phyloP scores from a whole-genome alignment of 2,113 vertebrate species.

The Oxyura jamaicensis region DNA sequence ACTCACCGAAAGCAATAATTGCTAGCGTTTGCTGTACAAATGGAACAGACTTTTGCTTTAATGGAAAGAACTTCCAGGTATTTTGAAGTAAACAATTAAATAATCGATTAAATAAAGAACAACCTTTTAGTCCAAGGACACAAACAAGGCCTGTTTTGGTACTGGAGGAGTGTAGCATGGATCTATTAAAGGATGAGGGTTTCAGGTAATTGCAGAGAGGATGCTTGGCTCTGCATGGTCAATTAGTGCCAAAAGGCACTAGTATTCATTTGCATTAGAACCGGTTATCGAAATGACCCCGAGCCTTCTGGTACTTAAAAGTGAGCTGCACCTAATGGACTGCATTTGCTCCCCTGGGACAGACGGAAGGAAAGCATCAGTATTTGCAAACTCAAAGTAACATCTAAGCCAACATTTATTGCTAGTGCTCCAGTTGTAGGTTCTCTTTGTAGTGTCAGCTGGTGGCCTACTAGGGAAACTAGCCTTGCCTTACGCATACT shows the following conservation, averaged over 20 bases:
- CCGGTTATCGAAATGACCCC: not conserved
- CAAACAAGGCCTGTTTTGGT: not conserved
- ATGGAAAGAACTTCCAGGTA: slow-evolving; percentile 33
- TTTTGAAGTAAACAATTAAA: slow-evolving; percentile 54
- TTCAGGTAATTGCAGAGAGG: not conserved
- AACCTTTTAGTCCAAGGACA: slow-evolving; percentile 24
- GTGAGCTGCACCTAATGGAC: not conserved
- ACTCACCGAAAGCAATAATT: not conserved
- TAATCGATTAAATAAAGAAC: slow-evolving; percentile 2
- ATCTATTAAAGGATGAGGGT: not conserved
- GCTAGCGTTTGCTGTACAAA: not conserved
- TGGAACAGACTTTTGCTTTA: slow-evolving; percentile 8
- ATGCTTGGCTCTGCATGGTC: not conserved
- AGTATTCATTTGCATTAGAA: not conserved
- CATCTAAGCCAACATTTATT: not conserved
- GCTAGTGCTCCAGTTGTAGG: not conserved
- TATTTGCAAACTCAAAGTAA: not conserved
- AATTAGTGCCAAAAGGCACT: not conserved
- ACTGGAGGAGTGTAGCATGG: not conserved
- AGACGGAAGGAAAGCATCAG: not conserved
- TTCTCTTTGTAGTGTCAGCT: not conserved
- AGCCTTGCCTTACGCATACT: not conserved
- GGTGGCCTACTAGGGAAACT: not conserved
- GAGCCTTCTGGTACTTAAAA: not conserved
- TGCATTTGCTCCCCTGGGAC: not conserved